Percentiles rank a stretch among this genome's conserved stretches.
These are phyloP conservation scores for Cepaea nemoralis DNA, from an alignment of 1,140 invertebrate species.

Conservation along the genomic window DNA sequence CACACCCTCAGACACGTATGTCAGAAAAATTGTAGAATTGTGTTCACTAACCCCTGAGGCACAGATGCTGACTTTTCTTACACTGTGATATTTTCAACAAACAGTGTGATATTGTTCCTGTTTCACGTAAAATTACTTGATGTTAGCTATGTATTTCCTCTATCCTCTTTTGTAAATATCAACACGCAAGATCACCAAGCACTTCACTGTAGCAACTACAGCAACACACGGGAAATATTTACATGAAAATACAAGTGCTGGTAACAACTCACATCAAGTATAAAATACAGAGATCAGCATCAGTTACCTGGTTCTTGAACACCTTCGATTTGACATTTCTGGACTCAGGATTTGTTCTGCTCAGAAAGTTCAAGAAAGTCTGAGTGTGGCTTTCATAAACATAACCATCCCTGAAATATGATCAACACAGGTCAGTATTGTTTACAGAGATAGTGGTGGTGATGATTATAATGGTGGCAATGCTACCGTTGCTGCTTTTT, in stretches of 20 bases:
- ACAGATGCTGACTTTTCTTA: no score
- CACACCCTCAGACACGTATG: no score
- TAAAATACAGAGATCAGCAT: not conserved
- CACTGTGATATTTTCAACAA: no score
- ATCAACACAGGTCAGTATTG: no score
- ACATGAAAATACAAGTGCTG: not conserved
- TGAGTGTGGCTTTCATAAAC: constrained; percentile 27
- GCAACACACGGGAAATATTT: not conserved
- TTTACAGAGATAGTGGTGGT: no score
- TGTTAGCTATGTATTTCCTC: no score
- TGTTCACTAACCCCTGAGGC: no score
- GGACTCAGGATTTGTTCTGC: constrained; percentile 9
- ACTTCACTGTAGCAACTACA: not conserved
- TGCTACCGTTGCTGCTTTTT: no score
- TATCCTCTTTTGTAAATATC: constrained; percentile 4
- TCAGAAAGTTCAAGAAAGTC: constrained; percentile 7
- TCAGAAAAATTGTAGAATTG: no score
- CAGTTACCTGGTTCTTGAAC: constrained; percentile 26
- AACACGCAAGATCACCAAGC: not conserved
- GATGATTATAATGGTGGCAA: no score
- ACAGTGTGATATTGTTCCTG: no score
- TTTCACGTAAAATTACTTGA: no score
- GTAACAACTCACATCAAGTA: not conserved
- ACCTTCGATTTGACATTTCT: constrained; percentile 24
- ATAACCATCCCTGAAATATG: constrained; percentile 10